Conservation (phyloP, 2,888 invertebrate genomes). For the Lasioglossum malachurum region DNA sequence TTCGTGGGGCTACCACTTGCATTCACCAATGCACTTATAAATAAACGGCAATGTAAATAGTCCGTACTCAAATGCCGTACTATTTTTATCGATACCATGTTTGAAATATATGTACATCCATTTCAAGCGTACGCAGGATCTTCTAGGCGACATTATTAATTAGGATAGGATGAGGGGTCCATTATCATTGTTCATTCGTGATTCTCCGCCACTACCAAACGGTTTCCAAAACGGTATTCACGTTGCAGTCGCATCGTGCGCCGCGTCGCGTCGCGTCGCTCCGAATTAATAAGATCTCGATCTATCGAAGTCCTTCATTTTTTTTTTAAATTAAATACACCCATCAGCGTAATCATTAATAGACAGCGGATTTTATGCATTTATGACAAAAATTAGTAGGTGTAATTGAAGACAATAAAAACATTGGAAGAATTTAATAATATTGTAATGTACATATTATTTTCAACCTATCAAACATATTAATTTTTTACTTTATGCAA, state of each 20-base stretch:
- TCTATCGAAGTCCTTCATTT: background rate
- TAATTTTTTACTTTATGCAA: too few relatives aligned
- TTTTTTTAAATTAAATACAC: background rate
- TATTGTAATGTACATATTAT: too few relatives aligned
- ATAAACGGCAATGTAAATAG: conserved; percentile 84
- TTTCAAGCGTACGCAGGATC: conserved; percentile 47
- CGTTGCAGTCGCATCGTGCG: background rate
- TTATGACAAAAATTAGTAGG: too few relatives aligned
- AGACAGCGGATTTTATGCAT: too few relatives aligned
- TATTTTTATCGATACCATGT: conserved; percentile 81
- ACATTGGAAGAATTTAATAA: too few relatives aligned
- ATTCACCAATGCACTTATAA: conserved; percentile 80
- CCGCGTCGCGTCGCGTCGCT: background rate
- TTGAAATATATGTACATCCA: conserved; percentile 67
- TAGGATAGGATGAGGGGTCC: background rate
- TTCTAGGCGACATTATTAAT: conserved; percentile 13
- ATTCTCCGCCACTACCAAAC: background rate
- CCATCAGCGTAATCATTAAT: background rate
- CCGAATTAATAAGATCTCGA: conserved; percentile 21
- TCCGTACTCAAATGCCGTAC: conserved; percentile 81
- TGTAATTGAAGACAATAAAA: too few relatives aligned
- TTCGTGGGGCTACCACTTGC: conserved; percentile 73
- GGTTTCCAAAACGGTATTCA: background rate
- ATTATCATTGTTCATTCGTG: conserved; percentile 19
- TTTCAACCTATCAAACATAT: too few relatives aligned